Base-by-base conservation (phyloP, 2,797 vertebrate genomes). In the Gadopsis bispinosus region DNA sequence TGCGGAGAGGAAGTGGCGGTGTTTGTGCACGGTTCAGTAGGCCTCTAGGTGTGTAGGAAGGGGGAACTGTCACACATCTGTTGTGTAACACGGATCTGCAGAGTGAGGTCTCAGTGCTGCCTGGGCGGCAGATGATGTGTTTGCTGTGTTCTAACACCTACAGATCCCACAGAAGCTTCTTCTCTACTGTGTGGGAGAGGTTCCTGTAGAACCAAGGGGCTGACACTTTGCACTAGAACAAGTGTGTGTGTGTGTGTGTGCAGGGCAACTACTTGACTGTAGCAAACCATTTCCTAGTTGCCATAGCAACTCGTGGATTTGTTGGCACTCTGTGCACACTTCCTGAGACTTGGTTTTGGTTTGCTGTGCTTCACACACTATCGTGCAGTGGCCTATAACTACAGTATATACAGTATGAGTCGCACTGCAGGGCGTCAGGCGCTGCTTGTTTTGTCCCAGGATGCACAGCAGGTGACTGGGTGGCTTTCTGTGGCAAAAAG, bases 231-330 rank as follows among this genome's bases (percentile, higher is more conserved):
- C 81, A 76, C 55, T 2, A 54, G 26, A 70, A 33, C 11, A 12
- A 45, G 51, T 37, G 13, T 47, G 35, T 55, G 65, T 63, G 33
- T 53, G 16, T 37, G 35, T 59, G 54, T 64, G 29, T 68, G n/a
- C 41, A 39, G 17, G 22, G 61, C 66, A 69, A 79, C 55, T 79
- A 63, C 80, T 87, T 87, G 64, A 77, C 67, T 72, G 65, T 73
- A 77, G 51, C 76, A 67, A 73, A 80, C 70, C 74, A 69, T 79
- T 87, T 81, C 70, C 61, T 60, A 73, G 92, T 93, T 91, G 83
- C 91, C 88, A 88, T 93, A 73, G 91, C 83, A 93, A 93, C 93
- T 61, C 69, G 41, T 73, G 75, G 48, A 70, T 87, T 83, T 75
- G 63, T 84, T 74, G 77, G 76, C 81, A 71, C 58, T 35, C 17